Evolutionary conservation across 1,140 invertebrate species (phyloP).

Genomic region (Rhagoletis zephyria): DNA sequence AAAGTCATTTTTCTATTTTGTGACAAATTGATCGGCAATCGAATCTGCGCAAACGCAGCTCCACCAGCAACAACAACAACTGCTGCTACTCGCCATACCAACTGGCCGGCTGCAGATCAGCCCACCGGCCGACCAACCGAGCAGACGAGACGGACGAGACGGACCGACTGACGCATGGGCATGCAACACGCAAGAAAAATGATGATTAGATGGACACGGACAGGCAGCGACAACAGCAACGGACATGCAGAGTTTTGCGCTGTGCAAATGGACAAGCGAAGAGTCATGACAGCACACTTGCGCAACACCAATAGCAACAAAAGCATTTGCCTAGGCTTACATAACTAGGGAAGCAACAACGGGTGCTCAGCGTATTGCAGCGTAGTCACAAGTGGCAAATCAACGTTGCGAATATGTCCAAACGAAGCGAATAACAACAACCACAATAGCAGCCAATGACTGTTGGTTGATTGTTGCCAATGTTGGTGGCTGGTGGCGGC

Average conservation of each 20-base stretch:
- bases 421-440: background rate
- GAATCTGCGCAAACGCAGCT: slow-evolving; percentile 22
- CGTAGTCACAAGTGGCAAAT: slow-evolving; percentile 22
- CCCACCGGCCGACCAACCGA: background rate
- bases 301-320: slow-evolving; percentile 17
- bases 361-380: background rate
- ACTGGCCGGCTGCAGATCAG: background rate
- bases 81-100: background rate
- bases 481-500: slow-evolving; percentile 7
- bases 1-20: slow-evolving; percentile 43
- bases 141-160: too few species aligned
- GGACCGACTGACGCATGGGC: background rate
- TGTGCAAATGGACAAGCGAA: slow-evolving; percentile 25
- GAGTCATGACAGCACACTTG: slow-evolving; percentile 32
- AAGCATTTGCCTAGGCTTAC: background rate
- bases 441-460: background rate
- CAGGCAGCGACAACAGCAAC: slow-evolving; percentile 2
- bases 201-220: slow-evolving; percentile 51
- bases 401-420: slow-evolving; percentile 29
- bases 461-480: background rate
- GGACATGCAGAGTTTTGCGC: background rate
- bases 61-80: background rate
- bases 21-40: slow-evolving; percentile 50
- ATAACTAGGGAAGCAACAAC: background rate
- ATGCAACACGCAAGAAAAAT: slow-evolving; percentile 51